Evolutionary conservation across 1,140 invertebrate species (phyloP).

Genomic region (Cryptotermes secundus): DNA sequence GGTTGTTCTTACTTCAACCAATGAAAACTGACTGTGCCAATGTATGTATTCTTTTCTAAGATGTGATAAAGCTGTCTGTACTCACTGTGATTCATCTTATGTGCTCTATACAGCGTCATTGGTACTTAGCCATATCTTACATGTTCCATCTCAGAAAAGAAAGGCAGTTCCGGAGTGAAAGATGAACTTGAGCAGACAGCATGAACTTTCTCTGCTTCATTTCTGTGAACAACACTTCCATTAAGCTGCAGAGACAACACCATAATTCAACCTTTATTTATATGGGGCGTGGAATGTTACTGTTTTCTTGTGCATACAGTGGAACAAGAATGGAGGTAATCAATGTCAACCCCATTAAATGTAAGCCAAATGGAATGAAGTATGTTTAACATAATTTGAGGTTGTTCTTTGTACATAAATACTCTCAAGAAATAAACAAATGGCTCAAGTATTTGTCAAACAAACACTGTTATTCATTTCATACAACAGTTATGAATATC

Average conservation of each 20-base stretch:
- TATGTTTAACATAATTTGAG: background rate
- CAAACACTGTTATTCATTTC: background rate
- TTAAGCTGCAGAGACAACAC: background rate
- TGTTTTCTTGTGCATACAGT: background rate
- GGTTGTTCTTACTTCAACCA: background rate
- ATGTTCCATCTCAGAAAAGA: background rate
- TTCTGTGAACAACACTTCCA: background rate
- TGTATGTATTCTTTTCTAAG: background rate
- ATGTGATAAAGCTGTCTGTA: background rate
- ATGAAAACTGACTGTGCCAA: background rate
- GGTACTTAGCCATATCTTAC: background rate
- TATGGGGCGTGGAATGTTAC: background rate
- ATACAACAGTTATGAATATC: background rate
- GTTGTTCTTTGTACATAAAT: background rate
- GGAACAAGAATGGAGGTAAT: background rate
- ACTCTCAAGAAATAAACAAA: background rate
- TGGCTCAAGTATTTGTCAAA: constrained; percentile 3
- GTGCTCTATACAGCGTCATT: background rate
- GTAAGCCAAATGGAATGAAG: background rate
- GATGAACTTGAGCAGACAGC: background rate
- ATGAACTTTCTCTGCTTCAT: background rate
- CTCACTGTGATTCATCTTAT: background rate
- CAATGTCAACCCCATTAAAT: background rate
- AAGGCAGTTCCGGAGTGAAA: background rate
- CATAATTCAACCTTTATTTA: background rate